Evolutionary conservation across 2,113 vertebrate species (phyloP), one percentile per base, ranked within the genome.

Genomic region (Reinhardtius hippoglossoides): DNA sequence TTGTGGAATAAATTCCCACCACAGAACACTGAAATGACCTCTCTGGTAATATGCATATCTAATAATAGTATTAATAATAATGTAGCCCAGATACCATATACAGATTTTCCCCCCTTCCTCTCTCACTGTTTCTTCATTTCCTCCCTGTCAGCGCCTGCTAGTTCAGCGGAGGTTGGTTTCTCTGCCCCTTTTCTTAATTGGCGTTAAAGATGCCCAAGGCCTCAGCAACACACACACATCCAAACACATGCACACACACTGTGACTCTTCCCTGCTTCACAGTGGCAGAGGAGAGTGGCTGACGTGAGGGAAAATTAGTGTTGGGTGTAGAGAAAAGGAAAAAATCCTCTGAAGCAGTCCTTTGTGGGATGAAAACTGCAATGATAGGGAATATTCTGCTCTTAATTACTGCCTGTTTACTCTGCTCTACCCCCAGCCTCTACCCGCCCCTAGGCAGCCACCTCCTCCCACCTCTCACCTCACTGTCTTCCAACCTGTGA

Each of bases 401-500:
- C 86, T 89, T 94, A 94, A 94, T 94, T 93, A 94, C 78, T 83
- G 88, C 84, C 81, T 94, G 89, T 93, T 94, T 93, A 94, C 88
- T 88, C 87, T 93, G 74, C 83, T 85, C 74, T 74, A 66, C 90
- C 60, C 79, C 67, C 64, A 71, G 74, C 74, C 72, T 83, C 80
- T 78, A 79, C 82, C 73, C 18, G 0, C 71, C 67, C 54, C 71
- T 3, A 15, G 37, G 44, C 27, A 62, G 71, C 76, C 73, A 23
- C 52, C 54, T 71, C 48, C 67, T 78, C 77, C 68, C 44, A 64
- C 77, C 67, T 70, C 60, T 82, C 55, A 74, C 35, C 78, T 73
- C 69, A 18, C 21, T 16, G 57, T 82, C 61, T 69, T 67, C 58
- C 46, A 71, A 24, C 56, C 40, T 44, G 37, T 58, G 37, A 70